These are phyloP conservation scores for Drosophila tanythrix DNA, from an alignment of 2,888 invertebrate genomes.

Conservation along the genomic window DNA sequence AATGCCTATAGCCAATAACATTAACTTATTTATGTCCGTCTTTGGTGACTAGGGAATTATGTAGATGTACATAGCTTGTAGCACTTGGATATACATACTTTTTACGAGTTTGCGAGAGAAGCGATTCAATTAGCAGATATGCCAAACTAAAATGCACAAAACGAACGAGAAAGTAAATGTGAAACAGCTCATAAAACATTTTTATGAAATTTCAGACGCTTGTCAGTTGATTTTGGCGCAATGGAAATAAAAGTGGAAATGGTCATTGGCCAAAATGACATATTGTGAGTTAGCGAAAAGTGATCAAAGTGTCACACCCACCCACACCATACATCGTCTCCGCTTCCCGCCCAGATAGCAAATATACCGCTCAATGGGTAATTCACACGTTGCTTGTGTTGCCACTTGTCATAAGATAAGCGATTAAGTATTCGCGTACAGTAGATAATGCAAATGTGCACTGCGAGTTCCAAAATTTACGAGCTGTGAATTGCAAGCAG, in stretches of 20 bases:
- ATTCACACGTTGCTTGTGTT: slow-evolving; percentile 44
- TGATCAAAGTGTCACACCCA: slow-evolving; percentile 21
- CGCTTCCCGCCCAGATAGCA: background rate
- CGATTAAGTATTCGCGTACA: slow-evolving; percentile 27
- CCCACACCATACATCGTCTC: background rate
- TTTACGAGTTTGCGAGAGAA: slow-evolving; percentile 25
- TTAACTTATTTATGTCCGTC: slow-evolving; percentile 15
- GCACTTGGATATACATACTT: slow-evolving; percentile 16
- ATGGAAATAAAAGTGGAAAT: slow-evolving; percentile 47
- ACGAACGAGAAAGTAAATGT: slow-evolving; percentile 1
- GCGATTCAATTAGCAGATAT: slow-evolving; percentile 67
- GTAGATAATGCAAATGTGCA: slow-evolving; percentile 14
- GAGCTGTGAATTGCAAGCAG: background rate
- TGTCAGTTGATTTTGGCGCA: slow-evolving; percentile 33
- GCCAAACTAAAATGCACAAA: slow-evolving; percentile 36
- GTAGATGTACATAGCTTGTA: slow-evolving; percentile 6
- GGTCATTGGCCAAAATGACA: slow-evolving; percentile 50
- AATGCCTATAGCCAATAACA: background rate
- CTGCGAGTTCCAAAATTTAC: slow-evolving; percentile 18
- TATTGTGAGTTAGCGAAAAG: slow-evolving; percentile 34
- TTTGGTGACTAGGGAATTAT: slow-evolving; percentile 12
- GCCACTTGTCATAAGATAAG: slow-evolving; percentile 24
- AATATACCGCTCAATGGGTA: slow-evolving; percentile 16
- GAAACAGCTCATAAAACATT: slow-evolving; percentile 45
- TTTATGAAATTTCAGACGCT: slow-evolving; percentile 48